phyloP scores from a whole-genome alignment of 2,797 vertebrate species.

The Novumbra hubbsi region DNA sequence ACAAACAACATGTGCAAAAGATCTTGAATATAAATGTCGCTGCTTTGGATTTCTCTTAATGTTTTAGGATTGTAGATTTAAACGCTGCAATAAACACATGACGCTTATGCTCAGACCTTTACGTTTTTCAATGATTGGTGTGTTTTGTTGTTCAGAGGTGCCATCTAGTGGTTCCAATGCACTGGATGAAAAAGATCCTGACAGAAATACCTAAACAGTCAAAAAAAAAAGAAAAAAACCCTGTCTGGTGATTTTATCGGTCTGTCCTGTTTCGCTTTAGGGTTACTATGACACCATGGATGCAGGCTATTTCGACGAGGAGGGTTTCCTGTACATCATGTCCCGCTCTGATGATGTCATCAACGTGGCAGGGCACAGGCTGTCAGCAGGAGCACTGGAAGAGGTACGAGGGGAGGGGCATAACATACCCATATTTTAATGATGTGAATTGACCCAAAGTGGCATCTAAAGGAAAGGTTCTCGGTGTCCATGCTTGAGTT shows the following conservation, averaged over 20 bases:
- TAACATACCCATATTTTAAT: not conserved
- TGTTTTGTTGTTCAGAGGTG: not conserved
- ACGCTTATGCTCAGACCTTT: no score
- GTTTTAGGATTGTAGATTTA: not conserved
- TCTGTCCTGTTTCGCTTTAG: slow-evolving; percentile 57
- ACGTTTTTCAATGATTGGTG: no score
- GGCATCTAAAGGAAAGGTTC: no score
- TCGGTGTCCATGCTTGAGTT: no score
- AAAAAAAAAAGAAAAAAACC: not conserved
- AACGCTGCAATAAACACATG: not conserved
- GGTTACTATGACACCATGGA: slow-evolving; percentile 97
- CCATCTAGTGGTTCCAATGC: not conserved
- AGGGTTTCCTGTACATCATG: slow-evolving; percentile 90
- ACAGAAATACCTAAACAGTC: not conserved
- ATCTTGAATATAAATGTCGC: not conserved
- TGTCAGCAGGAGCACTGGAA: slow-evolving; percentile 91
- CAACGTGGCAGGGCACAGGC: slow-evolving; percentile 93
- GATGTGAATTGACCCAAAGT: not conserved
- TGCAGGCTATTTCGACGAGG: slow-evolving; percentile 87
- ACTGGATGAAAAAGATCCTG: not conserved
- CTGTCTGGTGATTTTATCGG: not conserved
- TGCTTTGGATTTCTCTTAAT: not conserved
- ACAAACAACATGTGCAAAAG: no score
- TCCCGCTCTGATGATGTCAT: slow-evolving; percentile 96
- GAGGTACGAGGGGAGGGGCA: slow-evolving; percentile 72